phyloP scores from a whole-genome alignment of 2,888 invertebrate genomes.

The Drosophila flavopinicola region DNA sequence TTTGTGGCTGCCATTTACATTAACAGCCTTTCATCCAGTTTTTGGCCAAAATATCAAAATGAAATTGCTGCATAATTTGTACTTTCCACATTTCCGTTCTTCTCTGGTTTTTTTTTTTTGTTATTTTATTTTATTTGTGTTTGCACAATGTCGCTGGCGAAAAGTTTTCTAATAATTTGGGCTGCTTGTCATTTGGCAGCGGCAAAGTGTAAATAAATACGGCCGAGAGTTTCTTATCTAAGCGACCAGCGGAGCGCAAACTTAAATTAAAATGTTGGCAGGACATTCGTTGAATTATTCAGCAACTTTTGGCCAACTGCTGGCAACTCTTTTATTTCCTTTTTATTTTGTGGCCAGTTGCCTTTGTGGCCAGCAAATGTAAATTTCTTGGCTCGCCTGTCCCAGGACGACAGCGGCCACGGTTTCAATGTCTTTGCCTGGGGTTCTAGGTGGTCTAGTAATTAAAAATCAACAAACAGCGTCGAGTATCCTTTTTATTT shows the following conservation, averaged over 20 bases:
- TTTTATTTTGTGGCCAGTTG: slow-evolving; percentile 39
- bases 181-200: slow-evolving; percentile 62
- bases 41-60: slow-evolving; percentile 75
- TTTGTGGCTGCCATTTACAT: slow-evolving; percentile 74
- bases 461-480: slow-evolving; percentile 70
- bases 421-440: slow-evolving; percentile 42
- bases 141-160: slow-evolving; percentile 49
- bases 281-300: slow-evolving; percentile 81
- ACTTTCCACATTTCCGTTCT: slow-evolving; percentile 61
- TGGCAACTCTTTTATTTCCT: slow-evolving; percentile 61
- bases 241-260: slow-evolving; percentile 73
- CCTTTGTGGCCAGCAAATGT: slow-evolving; percentile 58
- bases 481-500: slow-evolving; percentile 10
- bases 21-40: slow-evolving; percentile 77
- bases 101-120: slow-evolving; percentile 8
- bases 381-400: slow-evolving; percentile 36
- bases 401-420: slow-evolving; percentile 14
- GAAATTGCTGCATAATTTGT: slow-evolving; percentile 81
- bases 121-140: slow-evolving; percentile 44
- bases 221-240: slow-evolving; percentile 70
- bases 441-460: slow-evolving; percentile 46
- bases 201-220: slow-evolving; percentile 77
- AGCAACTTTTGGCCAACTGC: slow-evolving; percentile 66
- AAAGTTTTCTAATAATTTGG: slow-evolving; percentile 78
- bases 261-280: slow-evolving; percentile 81